Percentiles rank a stretch among this genome's conserved stretches.
Evolutionary conservation across 2,113 vertebrate species (phyloP).

Genomic region (Nicator chloris): DNA sequence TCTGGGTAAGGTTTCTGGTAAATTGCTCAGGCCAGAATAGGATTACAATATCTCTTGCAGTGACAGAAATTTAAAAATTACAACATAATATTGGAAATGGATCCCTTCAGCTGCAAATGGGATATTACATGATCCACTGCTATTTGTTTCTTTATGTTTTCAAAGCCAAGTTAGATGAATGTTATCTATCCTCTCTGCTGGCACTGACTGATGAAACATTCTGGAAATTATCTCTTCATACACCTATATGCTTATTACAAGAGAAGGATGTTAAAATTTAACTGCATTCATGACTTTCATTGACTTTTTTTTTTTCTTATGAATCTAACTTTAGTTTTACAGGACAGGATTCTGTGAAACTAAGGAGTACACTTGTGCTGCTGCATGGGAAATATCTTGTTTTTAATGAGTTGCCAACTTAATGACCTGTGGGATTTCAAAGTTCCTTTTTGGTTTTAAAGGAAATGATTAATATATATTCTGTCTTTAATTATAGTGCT

Average conservation of each 20-base stretch:
- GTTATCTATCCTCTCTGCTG: background rate
- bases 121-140: background rate
- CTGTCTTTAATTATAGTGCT: conserved; percentile 52
- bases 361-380: conserved; percentile 12
- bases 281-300: background rate
- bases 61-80: background rate
- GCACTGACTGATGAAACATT: background rate
- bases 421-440: conserved; percentile 64
- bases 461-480: conserved; percentile 66
- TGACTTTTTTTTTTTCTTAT: background rate
- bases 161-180: background rate
- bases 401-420: conserved; percentile 65
- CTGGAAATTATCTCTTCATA: background rate
- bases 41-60: background rate
- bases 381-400: conserved; percentile 62
- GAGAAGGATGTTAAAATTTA: background rate
- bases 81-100: background rate
- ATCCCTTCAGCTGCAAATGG: background rate
- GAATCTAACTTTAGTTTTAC: conserved; percentile 6
- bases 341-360: conserved; percentile 5
- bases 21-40: background rate
- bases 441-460: conserved; percentile 63
- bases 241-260: background rate
- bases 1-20: conserved; percentile 5
- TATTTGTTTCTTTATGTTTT: background rate